Percentiles rank a stretch among this genome's conserved stretches.
Evolutionary conservation across 2,888 invertebrate species (phyloP).

Genomic region (Drosophila mimetica): DNA sequence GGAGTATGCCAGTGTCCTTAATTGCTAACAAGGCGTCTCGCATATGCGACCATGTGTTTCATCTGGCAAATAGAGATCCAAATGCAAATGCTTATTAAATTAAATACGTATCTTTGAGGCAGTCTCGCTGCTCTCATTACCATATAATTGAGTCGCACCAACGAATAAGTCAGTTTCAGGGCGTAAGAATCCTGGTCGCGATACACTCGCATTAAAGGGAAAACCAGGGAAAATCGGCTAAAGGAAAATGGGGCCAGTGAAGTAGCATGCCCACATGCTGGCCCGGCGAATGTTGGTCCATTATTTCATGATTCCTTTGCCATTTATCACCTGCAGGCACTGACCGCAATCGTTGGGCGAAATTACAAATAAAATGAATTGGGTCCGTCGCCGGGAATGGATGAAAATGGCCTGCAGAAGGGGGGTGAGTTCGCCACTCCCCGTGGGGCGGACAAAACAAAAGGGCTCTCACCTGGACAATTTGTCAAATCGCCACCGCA

Average conservation of each 20-base stretch:
- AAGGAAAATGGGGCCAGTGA: slow-evolving; percentile 14
- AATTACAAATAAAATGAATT: slow-evolving; percentile 62
- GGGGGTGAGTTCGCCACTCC: neutral
- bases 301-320: slow-evolving; percentile 72
- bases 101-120: slow-evolving; percentile 60
- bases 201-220: slow-evolving; percentile 15
- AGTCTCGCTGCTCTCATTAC: slow-evolving; percentile 19
- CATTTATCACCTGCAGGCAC: slow-evolving; percentile 75
- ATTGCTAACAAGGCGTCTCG: slow-evolving; percentile 69
- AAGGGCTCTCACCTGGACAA: slow-evolving; percentile 64
- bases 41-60: slow-evolving; percentile 66
- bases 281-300: slow-evolving; percentile 67
- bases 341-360: slow-evolving; percentile 42
- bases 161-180: neutral
- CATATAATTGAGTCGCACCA: slow-evolving; percentile 42
- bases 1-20: slow-evolving; percentile 73
- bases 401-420: slow-evolving; percentile 11
- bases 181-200: neutral
- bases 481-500: slow-evolving; percentile 78
- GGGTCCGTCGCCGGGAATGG: slow-evolving; percentile 11
- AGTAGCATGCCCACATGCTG: slow-evolving; percentile 47
- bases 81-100: slow-evolving; percentile 75
- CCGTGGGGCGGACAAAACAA: slow-evolving; percentile 52
- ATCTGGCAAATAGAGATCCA: slow-evolving; percentile 29
- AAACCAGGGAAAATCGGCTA: neutral